These are phyloP conservation scores for Flabesymbios commensalis DNA, from an alignment of 2,888 invertebrate species.

Conservation along the genomic window DNA sequence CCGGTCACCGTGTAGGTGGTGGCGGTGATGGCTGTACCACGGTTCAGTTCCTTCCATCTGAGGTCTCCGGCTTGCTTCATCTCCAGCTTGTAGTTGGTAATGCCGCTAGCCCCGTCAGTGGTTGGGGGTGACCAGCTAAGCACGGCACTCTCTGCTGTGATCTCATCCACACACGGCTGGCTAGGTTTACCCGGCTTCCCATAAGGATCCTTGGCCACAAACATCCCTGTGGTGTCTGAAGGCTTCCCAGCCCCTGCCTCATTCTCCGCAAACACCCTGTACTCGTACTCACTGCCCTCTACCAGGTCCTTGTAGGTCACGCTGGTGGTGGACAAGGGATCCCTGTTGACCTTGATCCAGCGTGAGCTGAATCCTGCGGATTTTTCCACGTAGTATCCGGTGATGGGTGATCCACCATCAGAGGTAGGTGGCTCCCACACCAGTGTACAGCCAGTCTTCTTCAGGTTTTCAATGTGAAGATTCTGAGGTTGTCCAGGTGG, in stretches of 20 bases:
- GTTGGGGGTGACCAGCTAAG: slow-evolving; percentile 30
- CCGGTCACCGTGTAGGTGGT: slow-evolving; percentile 63
- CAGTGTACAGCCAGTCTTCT: slow-evolving; percentile 50
- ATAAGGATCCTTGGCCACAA: slow-evolving; percentile 51
- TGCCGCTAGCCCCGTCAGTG: slow-evolving; percentile 30
- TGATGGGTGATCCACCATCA: slow-evolving; percentile 58
- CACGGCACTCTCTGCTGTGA: slow-evolving; percentile 19
- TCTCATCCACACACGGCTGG: slow-evolving; percentile 13
- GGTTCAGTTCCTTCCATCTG: slow-evolving; percentile 47
- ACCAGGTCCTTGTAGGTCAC: slow-evolving; percentile 52
- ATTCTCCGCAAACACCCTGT: slow-evolving; percentile 59
- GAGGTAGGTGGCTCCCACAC: slow-evolving; percentile 55
- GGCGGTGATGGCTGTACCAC: slow-evolving; percentile 43
- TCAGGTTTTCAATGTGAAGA: slow-evolving; percentile 44
- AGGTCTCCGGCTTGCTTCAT: slow-evolving; percentile 31
- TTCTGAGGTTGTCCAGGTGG: slow-evolving; percentile 37
- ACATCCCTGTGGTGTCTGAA: slow-evolving; percentile 43
- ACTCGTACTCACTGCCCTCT: slow-evolving; percentile 57
- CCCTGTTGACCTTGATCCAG: slow-evolving; percentile 91
- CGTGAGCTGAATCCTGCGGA: slow-evolving; percentile 39
- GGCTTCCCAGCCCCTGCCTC: slow-evolving; percentile 57
- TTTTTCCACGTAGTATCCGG: slow-evolving; percentile 52
- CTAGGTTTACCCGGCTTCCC: slow-evolving; percentile 40
- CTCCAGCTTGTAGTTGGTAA: slow-evolving; percentile 34
- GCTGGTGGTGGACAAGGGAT: slow-evolving; percentile 67